Evolutionary conservation across 2,113 vertebrate species (phyloP).

Genomic region (Gopherus flavomarginatus): DNA sequence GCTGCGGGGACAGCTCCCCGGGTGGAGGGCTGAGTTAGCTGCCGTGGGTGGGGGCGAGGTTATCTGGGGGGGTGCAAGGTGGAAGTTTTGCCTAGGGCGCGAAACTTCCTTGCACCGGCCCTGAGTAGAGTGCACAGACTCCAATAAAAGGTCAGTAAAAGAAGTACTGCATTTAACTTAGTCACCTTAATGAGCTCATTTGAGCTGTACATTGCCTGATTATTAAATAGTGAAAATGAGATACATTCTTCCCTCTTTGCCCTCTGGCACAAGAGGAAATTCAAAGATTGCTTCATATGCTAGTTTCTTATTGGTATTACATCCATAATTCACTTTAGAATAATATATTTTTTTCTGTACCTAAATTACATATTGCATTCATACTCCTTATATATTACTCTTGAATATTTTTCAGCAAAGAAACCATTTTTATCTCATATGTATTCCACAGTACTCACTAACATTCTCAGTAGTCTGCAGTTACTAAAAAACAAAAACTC

Average conservation of each 20-base stretch:
- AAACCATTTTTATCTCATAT: background rate
- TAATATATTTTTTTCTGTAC: background rate
- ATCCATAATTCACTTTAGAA: background rate
- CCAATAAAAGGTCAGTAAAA: background rate
- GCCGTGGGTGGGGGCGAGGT: no score
- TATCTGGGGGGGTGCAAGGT: no score
- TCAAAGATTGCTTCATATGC: background rate
- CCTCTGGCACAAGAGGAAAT: background rate
- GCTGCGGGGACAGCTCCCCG: no score
- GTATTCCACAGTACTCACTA: background rate
- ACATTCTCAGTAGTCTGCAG: background rate
- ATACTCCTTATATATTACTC: conserved; percentile 14
- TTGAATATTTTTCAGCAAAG: background rate
- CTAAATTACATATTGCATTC: background rate
- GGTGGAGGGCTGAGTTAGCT: no score
- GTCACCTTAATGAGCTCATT: background rate
- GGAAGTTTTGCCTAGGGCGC: no score
- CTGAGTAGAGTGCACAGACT: background rate
- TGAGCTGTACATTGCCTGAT: background rate
- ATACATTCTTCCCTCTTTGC: background rate
- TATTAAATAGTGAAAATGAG: background rate
- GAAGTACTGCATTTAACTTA: background rate
- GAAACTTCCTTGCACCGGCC: no score
- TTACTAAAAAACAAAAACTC: background rate
- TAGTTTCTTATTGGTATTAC: conserved; percentile 1